Base-by-base conservation (phyloP, 2,113 vertebrate genomes). In the Cyphomyrus discorhynchus region DNA sequence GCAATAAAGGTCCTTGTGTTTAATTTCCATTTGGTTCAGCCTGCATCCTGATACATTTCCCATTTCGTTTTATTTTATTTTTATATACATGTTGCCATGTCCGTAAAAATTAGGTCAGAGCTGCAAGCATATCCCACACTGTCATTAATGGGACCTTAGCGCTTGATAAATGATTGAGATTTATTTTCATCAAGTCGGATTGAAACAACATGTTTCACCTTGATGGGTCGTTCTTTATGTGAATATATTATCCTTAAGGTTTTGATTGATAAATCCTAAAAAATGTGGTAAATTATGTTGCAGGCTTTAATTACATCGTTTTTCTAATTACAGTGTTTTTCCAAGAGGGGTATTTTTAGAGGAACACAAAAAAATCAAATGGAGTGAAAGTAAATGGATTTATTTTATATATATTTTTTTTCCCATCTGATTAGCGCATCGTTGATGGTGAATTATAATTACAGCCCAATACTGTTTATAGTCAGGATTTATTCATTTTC, bases 361-460 rank as follows among this genome's bases (percentile, higher is more conserved):
- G 82, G 94, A 94, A 94, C 94, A 92, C 92, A 95, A 95, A 93
- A 94, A 94, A 90, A 93, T 92, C 93, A 95, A 95, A 93, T 94
- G 91, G 93, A 95, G 94, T 92, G 92, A 91, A 94, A 77, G 77
- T 93, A 92, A 91, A 92, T 77, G 93, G 94, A 94, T 94, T 95
- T 92, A 91, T 82, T 90, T 89, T 93, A 92, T 89, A 84, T 84
- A 45, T 91, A 91, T 90, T 90, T 94, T 46, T 91, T 92, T 90
- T 94, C 88, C 62, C 91, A 92, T 42, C 77, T 91, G 90, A 93
- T 94, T 93, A 94, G 88, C 70, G 83, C 89, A 90, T 88, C 88
- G 90, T 92, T 92, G 91, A 93, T 91, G 92, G 83, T 45, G 89
- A 93, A 90, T 89, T 92, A 53, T 90, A 92, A 92, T 93, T 92